These are phyloP conservation scores for Synergus laeviventris DNA, from an alignment of 2,888 invertebrate genomes.

Conservation along the genomic window DNA sequence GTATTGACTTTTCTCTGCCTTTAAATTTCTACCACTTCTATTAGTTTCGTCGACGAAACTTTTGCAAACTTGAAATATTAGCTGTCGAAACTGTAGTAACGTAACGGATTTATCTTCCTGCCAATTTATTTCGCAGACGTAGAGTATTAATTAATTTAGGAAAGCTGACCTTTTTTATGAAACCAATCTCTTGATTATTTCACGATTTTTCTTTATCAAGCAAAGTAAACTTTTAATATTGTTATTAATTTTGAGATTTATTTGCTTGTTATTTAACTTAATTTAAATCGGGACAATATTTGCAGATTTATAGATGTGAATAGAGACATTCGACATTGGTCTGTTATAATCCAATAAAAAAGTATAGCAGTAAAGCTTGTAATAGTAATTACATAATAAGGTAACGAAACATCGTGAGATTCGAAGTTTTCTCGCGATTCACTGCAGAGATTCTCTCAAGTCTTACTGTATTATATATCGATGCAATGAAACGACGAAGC, in stretches of 20 bases:
- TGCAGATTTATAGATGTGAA: slow-evolving; percentile 3
- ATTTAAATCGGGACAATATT: not conserved
- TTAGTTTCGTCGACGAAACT: not conserved
- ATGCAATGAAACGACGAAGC: slow-evolving; percentile 53
- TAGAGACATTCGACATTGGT: not conserved
- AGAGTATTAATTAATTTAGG: slow-evolving; percentile 10
- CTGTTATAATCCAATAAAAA: slow-evolving; percentile 10
- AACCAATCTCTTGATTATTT: not conserved
- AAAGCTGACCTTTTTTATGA: not conserved
- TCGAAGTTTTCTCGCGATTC: slow-evolving; percentile 43
- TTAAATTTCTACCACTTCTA: not conserved
- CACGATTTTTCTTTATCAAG: not conserved
- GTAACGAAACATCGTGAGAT: slow-evolving; percentile 45
- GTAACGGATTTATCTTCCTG: not conserved
- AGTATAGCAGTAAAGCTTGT: slow-evolving; percentile 8
- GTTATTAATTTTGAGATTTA: not conserved
- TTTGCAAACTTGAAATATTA: slow-evolving; percentile 4
- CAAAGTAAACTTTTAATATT: not conserved
- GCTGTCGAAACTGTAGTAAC: not conserved
- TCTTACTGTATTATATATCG: slow-evolving; percentile 42
- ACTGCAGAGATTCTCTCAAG: slow-evolving; percentile 33
- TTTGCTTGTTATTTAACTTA: not conserved
- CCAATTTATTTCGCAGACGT: not conserved
- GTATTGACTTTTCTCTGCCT: not conserved
- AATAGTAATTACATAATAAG: slow-evolving; percentile 42